Evolutionary conservation across 2,888 invertebrate species (phyloP).

Genomic region (Bellardia bayeri): DNA sequence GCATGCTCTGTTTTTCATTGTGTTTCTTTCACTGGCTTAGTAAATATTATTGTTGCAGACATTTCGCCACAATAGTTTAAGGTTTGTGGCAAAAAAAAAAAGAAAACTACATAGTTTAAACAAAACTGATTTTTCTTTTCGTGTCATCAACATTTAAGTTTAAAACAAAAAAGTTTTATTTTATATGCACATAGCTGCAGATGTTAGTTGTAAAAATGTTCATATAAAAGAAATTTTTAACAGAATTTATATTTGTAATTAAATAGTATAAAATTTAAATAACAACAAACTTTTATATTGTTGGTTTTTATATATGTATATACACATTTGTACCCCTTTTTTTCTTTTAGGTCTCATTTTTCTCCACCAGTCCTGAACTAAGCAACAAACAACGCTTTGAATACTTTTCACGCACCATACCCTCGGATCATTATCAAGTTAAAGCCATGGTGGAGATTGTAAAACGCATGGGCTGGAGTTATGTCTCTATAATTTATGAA

Average conservation of each 20-base stretch:
- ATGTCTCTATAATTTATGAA: conserved; percentile 97
- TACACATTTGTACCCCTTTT: not conserved
- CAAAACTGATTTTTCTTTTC: not conserved
- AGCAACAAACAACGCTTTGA: conserved; percentile 97
- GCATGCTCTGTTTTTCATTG: not conserved
- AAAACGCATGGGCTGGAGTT: conserved; percentile 94
- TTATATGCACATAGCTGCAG: not conserved
- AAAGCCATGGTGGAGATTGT: conserved; percentile 98
- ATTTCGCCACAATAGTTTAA: not conserved
- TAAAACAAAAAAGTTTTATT: too few relatives aligned
- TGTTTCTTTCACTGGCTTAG: not conserved
- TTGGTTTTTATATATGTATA: too few relatives aligned
- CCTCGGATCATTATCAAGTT: conserved; percentile 97
- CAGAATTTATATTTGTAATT: too few relatives aligned
- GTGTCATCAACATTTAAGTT: too few relatives aligned
- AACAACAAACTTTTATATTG: too few relatives aligned
- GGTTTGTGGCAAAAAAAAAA: conserved; percentile 9
- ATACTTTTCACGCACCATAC: conserved; percentile 96
- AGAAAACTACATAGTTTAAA: not conserved
- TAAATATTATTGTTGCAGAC: not conserved
- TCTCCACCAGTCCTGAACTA: conserved; percentile 96
- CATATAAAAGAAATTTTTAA: too few relatives aligned
- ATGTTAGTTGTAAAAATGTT: not conserved
- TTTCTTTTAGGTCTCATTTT: conserved; percentile 93
- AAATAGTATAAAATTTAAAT: too few relatives aligned